Conservation (phyloP, 2,113 vertebrate species). For the Tragelaphus imberbis region DNA sequence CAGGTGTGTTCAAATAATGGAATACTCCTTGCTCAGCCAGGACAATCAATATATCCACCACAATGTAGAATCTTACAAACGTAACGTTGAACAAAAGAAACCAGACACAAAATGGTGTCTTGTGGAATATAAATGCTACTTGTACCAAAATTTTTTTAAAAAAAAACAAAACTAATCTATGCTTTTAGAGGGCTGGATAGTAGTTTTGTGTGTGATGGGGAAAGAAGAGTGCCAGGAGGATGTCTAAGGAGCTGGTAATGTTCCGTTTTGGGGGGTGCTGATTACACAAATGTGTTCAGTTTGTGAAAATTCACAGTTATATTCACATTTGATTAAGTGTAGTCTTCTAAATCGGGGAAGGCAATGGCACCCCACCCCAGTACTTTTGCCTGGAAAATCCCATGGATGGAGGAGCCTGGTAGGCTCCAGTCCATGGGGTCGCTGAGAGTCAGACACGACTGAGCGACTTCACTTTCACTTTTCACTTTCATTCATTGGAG, state of each 20-base stretch:
- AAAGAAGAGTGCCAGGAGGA: neutral
- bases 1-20: neutral
- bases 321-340: neutral
- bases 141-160: neutral
- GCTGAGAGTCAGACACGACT: too few species aligned
- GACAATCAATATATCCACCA: neutral
- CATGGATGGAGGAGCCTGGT: too few species aligned
- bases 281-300: neutral
- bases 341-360: neutral
- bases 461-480: too few species aligned
- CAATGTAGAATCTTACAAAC: neutral
- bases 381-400: too few species aligned
- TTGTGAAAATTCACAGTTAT: neutral
- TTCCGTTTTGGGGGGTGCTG: neutral
- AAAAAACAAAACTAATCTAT: neutral
- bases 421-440: too few species aligned
- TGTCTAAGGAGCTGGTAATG: neutral
- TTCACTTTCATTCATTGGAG: too few species aligned
- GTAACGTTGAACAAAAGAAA: neutral
- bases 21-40: neutral
- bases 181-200: neutral
- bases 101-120: neutral
- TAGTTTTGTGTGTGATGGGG: neutral
- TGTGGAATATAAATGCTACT: neutral
- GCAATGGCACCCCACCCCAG: too few species aligned